Conservation (phyloP, 2,888 invertebrate species). For the Zeuzera pyrina region DNA sequence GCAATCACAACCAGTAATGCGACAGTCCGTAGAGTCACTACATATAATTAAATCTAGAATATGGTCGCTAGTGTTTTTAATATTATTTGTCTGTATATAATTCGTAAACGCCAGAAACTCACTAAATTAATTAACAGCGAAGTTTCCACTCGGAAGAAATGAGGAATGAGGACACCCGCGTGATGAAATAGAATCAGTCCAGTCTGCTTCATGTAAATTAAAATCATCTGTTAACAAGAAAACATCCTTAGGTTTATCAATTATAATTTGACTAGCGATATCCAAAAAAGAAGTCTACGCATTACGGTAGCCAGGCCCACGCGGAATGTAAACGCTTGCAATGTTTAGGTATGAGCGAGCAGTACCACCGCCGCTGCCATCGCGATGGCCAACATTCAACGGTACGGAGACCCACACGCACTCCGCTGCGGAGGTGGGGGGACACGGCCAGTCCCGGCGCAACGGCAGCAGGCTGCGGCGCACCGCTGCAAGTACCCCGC, state of each 20-base stretch:
- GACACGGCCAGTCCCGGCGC: constrained; percentile 2
- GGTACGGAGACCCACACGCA: constrained; percentile 6
- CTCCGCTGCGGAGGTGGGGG: constrained; percentile 4
- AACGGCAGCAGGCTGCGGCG: constrained; percentile 2
- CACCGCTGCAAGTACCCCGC: constrained; percentile 6
- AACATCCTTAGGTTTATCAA: constrained; percentile 4
- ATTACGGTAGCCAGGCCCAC: constrained; percentile 4
- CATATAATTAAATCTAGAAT: too few relatives aligned
- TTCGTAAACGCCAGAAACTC: too few relatives aligned
- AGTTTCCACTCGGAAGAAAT: too few relatives aligned
- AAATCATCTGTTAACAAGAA: constrained; percentile 9
- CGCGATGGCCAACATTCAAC: background rate
- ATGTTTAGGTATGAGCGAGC: background rate
- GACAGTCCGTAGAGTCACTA: too few relatives aligned
- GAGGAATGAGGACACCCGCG: too few relatives aligned
- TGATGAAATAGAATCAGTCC: too few relatives aligned
- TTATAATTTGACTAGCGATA: constrained; percentile 2
- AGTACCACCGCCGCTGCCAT: background rate
- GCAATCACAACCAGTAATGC: too few relatives aligned
- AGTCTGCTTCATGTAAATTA: too few relatives aligned
- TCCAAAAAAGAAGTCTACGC: constrained; percentile 5
- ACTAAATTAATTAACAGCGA: too few relatives aligned
- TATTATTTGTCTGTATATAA: too few relatives aligned
- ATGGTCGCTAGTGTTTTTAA: too few relatives aligned
- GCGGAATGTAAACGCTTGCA: constrained; percentile 9